Percentiles rank a stretch among this genome's conserved stretches.
Evolutionary conservation across 2,888 invertebrate species (phyloP).

Genomic region (Dioctria linearis): DNA sequence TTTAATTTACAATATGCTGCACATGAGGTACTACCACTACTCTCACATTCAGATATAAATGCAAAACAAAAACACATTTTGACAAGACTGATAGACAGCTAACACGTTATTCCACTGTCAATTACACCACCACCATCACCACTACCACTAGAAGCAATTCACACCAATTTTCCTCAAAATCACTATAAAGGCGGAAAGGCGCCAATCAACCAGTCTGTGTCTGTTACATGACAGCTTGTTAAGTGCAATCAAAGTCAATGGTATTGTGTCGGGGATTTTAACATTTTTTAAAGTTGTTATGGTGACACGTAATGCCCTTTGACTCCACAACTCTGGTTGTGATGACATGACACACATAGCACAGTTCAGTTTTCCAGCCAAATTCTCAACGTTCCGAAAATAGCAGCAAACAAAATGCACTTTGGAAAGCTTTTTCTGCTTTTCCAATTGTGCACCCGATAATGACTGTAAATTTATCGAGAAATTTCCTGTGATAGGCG

Average conservation of each 20-base stretch:
- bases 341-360: neutral
- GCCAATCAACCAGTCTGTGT: neutral
- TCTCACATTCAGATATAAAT: no score
- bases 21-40: no score
- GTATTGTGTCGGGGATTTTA: neutral
- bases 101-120: neutral
- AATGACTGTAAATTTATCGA: conserved; percentile 7
- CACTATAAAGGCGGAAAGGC: neutral
- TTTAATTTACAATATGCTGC: no score
- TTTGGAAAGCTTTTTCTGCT: neutral
- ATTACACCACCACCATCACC: neutral
- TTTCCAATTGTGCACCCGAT: neutral
- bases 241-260: neutral
- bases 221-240: neutral
- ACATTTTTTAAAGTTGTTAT: neutral
- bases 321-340: neutral
- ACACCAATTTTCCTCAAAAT: neutral
- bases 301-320: neutral
- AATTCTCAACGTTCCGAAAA: neutral
- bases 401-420: neutral
- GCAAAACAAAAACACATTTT: no score
- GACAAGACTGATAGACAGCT: neutral
- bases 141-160: neutral
- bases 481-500: conserved; percentile 7
- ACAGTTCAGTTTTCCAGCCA: neutral